A percentile compares a stretch with the other conserved stretches of the same genome.
Evolutionary conservation across 2,797 vertebrate species (phyloP).

Genomic region (Onychomys torridus): DNA sequence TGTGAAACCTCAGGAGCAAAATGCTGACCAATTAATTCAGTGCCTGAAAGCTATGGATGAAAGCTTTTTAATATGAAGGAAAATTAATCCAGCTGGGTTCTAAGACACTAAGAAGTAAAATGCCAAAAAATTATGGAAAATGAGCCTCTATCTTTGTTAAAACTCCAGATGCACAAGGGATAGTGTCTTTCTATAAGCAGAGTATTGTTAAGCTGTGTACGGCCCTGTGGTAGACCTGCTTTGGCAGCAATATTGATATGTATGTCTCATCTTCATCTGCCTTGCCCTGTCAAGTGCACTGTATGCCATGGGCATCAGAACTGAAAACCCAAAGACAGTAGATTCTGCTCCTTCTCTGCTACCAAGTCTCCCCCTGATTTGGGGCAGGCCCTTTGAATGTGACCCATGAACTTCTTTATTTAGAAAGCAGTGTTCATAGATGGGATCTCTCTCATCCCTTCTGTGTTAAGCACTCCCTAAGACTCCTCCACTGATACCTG

Average conservation of each 20-base stretch:
- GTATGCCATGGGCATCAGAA: neutral
- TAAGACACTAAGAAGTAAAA: conserved; percentile 42
- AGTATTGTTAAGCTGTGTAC: neutral
- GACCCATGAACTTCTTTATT: neutral
- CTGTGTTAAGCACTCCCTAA: neutral
- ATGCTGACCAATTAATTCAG: conserved; percentile 66
- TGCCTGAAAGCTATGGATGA: conserved; percentile 15
- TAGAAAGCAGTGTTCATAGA: neutral
- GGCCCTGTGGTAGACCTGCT: neutral
- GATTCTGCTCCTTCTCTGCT: neutral
- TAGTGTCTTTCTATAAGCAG: neutral
- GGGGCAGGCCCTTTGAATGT: neutral
- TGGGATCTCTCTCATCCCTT: neutral
- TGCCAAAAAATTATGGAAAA: neutral
- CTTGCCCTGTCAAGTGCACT: neutral
- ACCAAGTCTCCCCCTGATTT: neutral
- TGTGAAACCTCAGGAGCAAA: conserved; percentile 67
- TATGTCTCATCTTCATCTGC: neutral
- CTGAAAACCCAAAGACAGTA: neutral
- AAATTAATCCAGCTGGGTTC: conserved; percentile 56
- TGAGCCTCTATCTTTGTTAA: conserved; percentile 28
- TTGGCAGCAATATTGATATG: neutral
- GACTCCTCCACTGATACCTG: neutral
- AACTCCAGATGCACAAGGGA: neutral
- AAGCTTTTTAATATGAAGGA: conserved; percentile 28